A percentile compares a stretch with the other conserved stretches of the same genome.
Conservation (phyloP, 2,113 vertebrate species). For the Morone chrysops region DNA sequence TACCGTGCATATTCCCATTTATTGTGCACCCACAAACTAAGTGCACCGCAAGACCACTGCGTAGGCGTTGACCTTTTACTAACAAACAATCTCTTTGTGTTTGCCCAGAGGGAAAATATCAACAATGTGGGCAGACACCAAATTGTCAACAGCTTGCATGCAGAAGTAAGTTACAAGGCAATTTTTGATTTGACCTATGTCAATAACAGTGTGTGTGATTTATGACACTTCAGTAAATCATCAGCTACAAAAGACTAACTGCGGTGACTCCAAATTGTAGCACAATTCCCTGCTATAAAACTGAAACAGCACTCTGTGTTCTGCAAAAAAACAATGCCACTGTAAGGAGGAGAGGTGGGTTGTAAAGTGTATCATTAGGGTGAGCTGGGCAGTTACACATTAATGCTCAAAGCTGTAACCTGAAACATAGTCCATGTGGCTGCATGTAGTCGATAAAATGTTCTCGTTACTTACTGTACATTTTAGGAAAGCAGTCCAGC, state of each 20-base stretch:
- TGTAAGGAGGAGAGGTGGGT: not conserved
- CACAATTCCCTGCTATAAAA: slow-evolving; percentile 20
- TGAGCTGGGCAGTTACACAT: not conserved
- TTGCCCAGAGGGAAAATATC: slow-evolving; percentile 34
- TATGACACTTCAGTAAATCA: slow-evolving; percentile 56
- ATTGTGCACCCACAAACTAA: slow-evolving; percentile 40
- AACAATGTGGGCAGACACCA: slow-evolving; percentile 35
- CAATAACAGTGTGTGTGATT: slow-evolving; percentile 35
- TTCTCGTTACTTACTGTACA: not conserved
- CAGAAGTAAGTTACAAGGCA: slow-evolving; percentile 12
- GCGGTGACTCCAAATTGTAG: not conserved
- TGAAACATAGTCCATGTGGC: not conserved
- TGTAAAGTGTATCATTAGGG: slow-evolving; percentile 30
- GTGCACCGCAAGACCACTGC: slow-evolving; percentile 43
- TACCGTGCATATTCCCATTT: slow-evolving; percentile 15
- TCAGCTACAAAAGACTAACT: slow-evolving; percentile 22
- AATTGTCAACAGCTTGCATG: slow-evolving; percentile 29
- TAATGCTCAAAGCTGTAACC: slow-evolving; percentile 24
- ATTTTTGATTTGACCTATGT: slow-evolving; percentile 33
- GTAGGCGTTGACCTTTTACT: slow-evolving; percentile 66
- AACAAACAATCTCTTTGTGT: slow-evolving; percentile 54
- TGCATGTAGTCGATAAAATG: not conserved
- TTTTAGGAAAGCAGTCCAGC: not conserved
- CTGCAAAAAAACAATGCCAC: slow-evolving; percentile 24
- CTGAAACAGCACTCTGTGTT: not conserved